A percentile compares a stretch with the other conserved stretches of the same genome.
Conservation (phyloP, 2,888 invertebrate genomes). For the Steinernema hermaphroditum region DNA sequence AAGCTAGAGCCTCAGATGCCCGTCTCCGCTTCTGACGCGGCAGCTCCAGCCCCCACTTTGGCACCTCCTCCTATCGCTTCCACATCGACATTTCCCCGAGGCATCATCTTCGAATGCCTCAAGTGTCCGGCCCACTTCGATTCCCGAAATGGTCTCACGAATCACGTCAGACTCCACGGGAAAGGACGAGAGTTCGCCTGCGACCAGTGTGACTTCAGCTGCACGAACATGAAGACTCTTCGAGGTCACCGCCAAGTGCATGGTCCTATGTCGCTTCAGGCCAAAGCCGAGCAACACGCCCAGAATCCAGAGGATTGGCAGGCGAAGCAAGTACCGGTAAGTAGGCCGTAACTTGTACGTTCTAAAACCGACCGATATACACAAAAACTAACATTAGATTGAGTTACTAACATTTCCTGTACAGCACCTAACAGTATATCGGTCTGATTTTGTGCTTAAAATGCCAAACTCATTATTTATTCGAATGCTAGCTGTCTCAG, state of each 20-base stretch:
- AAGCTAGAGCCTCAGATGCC: constrained; percentile 17
- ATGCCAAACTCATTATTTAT: too few species aligned
- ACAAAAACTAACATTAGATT: too few species aligned
- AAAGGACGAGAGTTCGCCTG: constrained; percentile 33
- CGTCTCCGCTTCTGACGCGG: not conserved
- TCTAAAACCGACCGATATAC: too few species aligned
- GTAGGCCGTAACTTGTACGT: not conserved
- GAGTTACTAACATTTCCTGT: too few species aligned
- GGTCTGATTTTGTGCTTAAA: too few species aligned
- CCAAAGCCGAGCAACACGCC: constrained; percentile 10
- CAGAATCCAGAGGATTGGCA: constrained; percentile 4
- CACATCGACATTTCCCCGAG: not conserved
- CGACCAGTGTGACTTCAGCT: constrained; percentile 43
- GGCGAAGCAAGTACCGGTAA: not conserved
- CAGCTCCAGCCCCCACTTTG: not conserved
- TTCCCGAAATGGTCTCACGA: constrained; percentile 45
- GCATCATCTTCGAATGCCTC: constrained; percentile 33
- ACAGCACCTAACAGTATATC: too few species aligned
- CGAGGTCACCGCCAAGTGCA: constrained; percentile 38
- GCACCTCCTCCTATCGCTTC: not conserved
- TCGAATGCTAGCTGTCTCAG: not conserved
- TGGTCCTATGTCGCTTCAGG: constrained; percentile 24
- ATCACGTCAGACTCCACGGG: constrained; percentile 45
- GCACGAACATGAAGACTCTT: constrained; percentile 46
- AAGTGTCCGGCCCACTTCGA: constrained; percentile 42